A percentile compares a stretch with the other conserved stretches of the same genome.
Conservation (phyloP, 2,113 vertebrate genomes). For the Lagopus leucura region DNA sequence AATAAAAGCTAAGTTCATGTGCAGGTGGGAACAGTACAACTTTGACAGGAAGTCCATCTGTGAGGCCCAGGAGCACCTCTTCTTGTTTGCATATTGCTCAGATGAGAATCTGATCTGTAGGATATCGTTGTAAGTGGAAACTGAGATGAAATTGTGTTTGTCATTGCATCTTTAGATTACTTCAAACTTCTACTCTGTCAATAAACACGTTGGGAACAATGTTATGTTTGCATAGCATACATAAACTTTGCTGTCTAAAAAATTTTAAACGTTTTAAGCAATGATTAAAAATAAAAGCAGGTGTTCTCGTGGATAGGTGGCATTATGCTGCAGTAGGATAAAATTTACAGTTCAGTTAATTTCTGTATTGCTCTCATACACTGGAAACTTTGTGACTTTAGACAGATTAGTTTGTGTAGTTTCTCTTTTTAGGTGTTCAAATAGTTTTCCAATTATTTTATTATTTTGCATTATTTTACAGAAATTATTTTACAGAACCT, state of each 20-base stretch:
- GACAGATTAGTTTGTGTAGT: not conserved
- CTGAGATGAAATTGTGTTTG: not conserved
- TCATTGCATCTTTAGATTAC: not conserved
- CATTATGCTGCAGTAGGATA: not conserved
- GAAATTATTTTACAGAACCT: not conserved
- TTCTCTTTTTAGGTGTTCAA: not conserved
- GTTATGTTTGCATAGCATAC: not conserved
- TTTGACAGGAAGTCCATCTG: not conserved
- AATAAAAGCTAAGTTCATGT: not conserved
- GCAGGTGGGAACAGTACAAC: not conserved
- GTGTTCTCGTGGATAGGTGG: not conserved
- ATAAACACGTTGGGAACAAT: fast-evolving
- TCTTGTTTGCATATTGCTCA: not conserved
- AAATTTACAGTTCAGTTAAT: not conserved
- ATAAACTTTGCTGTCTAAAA: not conserved
- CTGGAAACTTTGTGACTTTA: not conserved
- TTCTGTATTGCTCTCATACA: fast-evolving
- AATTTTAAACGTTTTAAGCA: not conserved
- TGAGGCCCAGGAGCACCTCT: not conserved
- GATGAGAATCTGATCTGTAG: not conserved
- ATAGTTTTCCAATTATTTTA: not conserved
- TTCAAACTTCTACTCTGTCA: not conserved
- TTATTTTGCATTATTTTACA: no score
- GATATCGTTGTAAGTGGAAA: not conserved
- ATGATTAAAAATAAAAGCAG: not conserved